phyloP scores from a whole-genome alignment of 2,888 invertebrate species.

The Pandemis corylana region DNA sequence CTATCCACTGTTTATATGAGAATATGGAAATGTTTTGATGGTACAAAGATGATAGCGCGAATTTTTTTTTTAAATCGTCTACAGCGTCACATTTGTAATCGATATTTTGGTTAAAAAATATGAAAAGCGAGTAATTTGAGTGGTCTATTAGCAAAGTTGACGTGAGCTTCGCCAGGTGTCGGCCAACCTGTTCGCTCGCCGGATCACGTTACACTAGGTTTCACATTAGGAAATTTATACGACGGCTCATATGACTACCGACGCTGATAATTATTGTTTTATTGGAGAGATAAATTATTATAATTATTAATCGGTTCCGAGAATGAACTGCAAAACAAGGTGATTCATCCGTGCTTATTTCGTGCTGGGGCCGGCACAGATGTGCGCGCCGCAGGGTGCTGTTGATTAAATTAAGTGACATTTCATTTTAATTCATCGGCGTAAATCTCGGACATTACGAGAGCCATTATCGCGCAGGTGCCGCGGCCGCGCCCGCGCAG shows the following conservation, averaged over 20 bases:
- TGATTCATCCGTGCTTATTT: slow-evolving; percentile 76
- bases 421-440: slow-evolving; percentile 76
- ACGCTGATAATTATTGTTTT: slow-evolving; percentile 81
- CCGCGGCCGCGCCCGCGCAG: slow-evolving; percentile 57
- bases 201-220: slow-evolving; percentile 81
- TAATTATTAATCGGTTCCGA: slow-evolving; percentile 79
- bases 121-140: slow-evolving; percentile 39
- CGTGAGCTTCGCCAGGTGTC: slow-evolving; percentile 73
- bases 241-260: slow-evolving; percentile 80
- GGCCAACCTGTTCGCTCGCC: slow-evolving; percentile 69
- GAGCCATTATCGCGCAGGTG: slow-evolving; percentile 64
- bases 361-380: slow-evolving; percentile 58
- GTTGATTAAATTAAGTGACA: slow-evolving; percentile 81
- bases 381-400: slow-evolving; percentile 71
- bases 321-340: slow-evolving; percentile 81
- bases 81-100: slow-evolving; percentile 47
- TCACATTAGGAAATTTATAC: slow-evolving; percentile 84
- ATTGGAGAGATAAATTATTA: slow-evolving; percentile 79
- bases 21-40: slow-evolving; percentile 18
- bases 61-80: slow-evolving; percentile 13
- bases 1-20: slow-evolving; percentile 17
- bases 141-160: slow-evolving; percentile 73
- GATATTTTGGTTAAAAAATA: slow-evolving; percentile 57
- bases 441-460: slow-evolving; percentile 76
- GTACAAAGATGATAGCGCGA: slow-evolving; percentile 11